phyloP scores from a whole-genome alignment of 2,888 invertebrate genomes.

The Mimachlamys varia region DNA sequence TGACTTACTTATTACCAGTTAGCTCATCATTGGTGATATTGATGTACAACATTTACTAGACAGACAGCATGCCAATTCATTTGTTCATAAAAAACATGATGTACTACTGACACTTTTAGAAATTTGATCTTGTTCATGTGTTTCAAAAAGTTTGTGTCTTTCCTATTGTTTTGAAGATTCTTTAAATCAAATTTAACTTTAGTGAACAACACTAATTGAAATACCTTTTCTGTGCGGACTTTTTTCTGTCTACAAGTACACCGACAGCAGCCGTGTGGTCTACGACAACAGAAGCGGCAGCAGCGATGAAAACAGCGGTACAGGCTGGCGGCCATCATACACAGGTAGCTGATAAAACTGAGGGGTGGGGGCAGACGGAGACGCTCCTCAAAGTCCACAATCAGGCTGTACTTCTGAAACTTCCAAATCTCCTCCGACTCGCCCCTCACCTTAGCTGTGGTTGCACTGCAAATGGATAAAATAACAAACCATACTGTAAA shows the following conservation, averaged over 20 bases:
- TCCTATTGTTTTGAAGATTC: too few relatives aligned
- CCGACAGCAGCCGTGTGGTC: conserved; percentile 44
- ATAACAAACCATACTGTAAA: too few relatives aligned
- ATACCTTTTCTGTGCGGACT: background rate
- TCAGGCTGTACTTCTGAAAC: conserved; percentile 95
- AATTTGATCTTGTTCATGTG: too few relatives aligned
- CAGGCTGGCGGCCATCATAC: conserved; percentile 84
- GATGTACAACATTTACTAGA: too few relatives aligned
- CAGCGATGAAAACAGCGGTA: conserved; percentile 51
- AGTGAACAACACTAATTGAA: background rate
- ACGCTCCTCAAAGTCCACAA: conserved; percentile 98
- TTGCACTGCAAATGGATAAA: conserved; percentile 77
- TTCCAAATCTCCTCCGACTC: conserved; percentile 99
- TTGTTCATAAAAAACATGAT: too few relatives aligned
- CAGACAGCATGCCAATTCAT: too few relatives aligned
- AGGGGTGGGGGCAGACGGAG: conserved; percentile 97
- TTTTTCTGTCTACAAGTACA: conserved; percentile 50
- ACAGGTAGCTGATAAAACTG: conserved; percentile 93
- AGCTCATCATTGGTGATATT: too few relatives aligned
- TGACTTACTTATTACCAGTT: too few relatives aligned
- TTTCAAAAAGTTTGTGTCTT: too few relatives aligned
- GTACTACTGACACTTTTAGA: too few relatives aligned
- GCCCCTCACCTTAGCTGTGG: conserved; percentile 89
- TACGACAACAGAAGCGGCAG: conserved; percentile 42
- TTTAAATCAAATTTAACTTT: too few relatives aligned